Base-by-base conservation (phyloP, 1,140 invertebrate species). In the Papilio aristodemus region DNA sequence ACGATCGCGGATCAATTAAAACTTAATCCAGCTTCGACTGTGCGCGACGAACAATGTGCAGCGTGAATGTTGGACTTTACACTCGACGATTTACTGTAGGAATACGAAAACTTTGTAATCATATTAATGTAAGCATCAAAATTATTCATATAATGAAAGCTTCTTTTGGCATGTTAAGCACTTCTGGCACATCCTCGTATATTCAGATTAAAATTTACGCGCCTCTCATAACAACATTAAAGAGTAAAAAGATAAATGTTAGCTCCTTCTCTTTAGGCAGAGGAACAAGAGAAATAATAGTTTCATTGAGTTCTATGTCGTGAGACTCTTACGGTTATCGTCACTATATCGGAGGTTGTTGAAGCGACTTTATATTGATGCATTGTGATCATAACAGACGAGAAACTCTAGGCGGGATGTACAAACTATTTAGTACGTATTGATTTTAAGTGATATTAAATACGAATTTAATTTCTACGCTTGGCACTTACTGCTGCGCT, bases 1-100 rank as follows among this genome's bases (percentile, higher is more conserved):
- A 22, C 46, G 22, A 54, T 54, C 46, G 19, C 5, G 19, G 19
- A 54, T 54, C 19, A 54, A 54, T 54, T 54, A 54, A 54, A 54
- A 54, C 46, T 54, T 54, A 22, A 54, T 22, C 46, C 19, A 54
- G 46, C 17, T 9, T 25, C 17, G 46, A 54, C 46, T 54, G 19
- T 13, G 46, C 19, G 22, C 19, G 19, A 2, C 11, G 19, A 10
- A 50, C 46, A 46, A 7, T 14, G 14, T 46, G 14, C 46, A 46
- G n/a, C 7, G 14, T 46, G 14, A 46, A 46, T 46, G 10, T 7
- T 14, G 43, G 10, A 7, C 9, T 14, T 46, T 46, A 46, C 17
- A 46, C 14, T 1, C 10, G 7, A 19, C 14, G 43, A 46, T 46
- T 54, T 54, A 4, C 8, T 22, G 3, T 50, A 11, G 10, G 7